Percentiles rank a stretch among this genome's conserved stretches.
These are phyloP conservation scores for Mamestra configurata DNA, from an alignment of 1,140 invertebrate species.

Conservation along the genomic window DNA sequence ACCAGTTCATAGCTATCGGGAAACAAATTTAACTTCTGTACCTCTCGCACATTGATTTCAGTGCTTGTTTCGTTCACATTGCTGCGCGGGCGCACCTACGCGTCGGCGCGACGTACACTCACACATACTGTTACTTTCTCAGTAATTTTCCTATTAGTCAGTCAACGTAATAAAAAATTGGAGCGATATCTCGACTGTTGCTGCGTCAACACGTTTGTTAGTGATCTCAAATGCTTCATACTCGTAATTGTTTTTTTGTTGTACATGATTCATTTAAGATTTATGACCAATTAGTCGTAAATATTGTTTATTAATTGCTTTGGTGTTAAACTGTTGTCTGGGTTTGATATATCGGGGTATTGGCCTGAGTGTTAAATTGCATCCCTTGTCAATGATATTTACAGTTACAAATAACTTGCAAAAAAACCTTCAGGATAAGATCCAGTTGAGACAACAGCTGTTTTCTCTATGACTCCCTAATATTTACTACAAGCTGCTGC, in stretches of 20 bases:
- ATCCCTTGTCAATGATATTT: too few species aligned
- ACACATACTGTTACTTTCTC: slow-evolving; percentile 33
- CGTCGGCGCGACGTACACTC: slow-evolving; percentile 31
- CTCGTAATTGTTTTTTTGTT: slow-evolving; percentile 3
- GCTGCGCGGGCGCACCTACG: slow-evolving; percentile 63
- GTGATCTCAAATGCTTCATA: neutral
- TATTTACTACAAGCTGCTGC: too few species aligned
- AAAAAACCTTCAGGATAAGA: neutral
- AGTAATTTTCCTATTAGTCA: slow-evolving; percentile 41
- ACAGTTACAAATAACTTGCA: too few species aligned
- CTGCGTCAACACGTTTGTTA: neutral
- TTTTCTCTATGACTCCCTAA: neutral
- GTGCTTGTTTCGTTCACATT: slow-evolving; percentile 50
- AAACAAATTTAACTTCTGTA: neutral
- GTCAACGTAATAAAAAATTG: slow-evolving; percentile 22
- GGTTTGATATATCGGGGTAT: neutral
- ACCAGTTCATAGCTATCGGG: too few species aligned
- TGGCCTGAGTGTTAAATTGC: neutral
- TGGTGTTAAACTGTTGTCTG: neutral
- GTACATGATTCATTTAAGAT: neutral
- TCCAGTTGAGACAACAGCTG: neutral
- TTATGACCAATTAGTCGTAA: slow-evolving; percentile 6
- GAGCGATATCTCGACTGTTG: neutral
- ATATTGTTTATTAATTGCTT: neutral
- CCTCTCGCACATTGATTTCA: slow-evolving; percentile 34